phyloP scores from a whole-genome alignment of 2,113 vertebrate species.

The Phaetusa simplex region DNA sequence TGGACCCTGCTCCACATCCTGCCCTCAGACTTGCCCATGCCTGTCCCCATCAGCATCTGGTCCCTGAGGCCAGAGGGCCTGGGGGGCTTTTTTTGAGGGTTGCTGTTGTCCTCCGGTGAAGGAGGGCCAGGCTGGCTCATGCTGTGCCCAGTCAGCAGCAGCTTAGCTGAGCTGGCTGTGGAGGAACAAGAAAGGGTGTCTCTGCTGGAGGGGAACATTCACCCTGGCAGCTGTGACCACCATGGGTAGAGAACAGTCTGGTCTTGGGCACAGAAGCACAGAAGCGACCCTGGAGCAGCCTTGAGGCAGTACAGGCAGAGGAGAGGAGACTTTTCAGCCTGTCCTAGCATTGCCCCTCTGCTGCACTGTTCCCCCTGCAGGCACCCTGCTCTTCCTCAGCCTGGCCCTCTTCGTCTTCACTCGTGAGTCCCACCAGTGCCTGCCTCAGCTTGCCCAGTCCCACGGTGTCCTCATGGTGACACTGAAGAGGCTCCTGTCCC shows the following conservation, averaged over 20 bases:
- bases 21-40: not conserved
- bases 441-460: conserved; percentile 66
- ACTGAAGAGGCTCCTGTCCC: conserved; percentile 70
- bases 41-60: not conserved
- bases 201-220: not conserved
- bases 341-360: not conserved
- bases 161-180: not conserved
- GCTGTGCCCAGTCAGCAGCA: not conserved
- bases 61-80: not conserved
- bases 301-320: not conserved
- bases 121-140: not conserved
- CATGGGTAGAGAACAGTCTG: not conserved
- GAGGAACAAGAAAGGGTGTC: not conserved
- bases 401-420: conserved; percentile 68
- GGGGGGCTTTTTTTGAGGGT: not conserved
- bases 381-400: conserved; percentile 71
- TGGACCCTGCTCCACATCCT: not conserved
- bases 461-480: conserved; percentile 60
- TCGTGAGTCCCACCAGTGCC: conserved; percentile 64
- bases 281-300: not conserved
- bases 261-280: not conserved
- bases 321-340: not conserved
- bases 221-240: not conserved
- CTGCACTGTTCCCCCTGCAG: conserved; percentile 35
- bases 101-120: not conserved